Percentiles rank a stretch among this genome's conserved stretches.
phyloP scores from a whole-genome alignment of 1,140 invertebrate species.

The Protaetia brevitarsis region DNA sequence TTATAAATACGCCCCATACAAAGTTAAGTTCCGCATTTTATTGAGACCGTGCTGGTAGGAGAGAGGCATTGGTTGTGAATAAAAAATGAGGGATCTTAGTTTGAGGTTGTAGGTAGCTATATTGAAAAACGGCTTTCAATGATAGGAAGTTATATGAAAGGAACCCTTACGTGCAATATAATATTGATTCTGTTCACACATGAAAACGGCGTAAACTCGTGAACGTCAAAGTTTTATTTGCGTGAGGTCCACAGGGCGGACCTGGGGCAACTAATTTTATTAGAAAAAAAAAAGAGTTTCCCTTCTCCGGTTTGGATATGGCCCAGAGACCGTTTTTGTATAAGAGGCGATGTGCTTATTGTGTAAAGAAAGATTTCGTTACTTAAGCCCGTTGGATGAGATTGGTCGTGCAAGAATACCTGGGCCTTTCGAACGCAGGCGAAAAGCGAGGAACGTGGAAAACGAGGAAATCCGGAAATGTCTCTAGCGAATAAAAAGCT shows the following conservation, averaged over 20 bases:
- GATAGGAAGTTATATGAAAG: neutral
- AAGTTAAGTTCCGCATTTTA: too few relatives aligned
- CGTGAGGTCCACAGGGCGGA: neutral
- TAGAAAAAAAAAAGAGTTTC: slow-evolving; percentile 13
- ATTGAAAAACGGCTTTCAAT: neutral
- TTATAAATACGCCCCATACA: too few relatives aligned
- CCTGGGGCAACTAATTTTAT: slow-evolving; percentile 14
- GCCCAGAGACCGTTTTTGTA: slow-evolving; percentile 15
- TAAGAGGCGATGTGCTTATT: slow-evolving; percentile 14
- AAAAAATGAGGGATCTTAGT: too few relatives aligned
- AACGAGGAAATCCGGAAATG: slow-evolving; percentile 23
- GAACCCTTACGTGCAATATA: neutral
- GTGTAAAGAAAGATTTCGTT: slow-evolving; percentile 18
- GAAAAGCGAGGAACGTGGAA: slow-evolving; percentile 17
- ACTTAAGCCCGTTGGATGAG: slow-evolving; percentile 11
- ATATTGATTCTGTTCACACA: neutral
- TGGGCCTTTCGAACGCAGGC: neutral
- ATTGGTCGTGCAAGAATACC: slow-evolving; percentile 18
- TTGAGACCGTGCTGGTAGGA: too few relatives aligned
- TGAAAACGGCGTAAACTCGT: neutral
- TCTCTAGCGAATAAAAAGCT: slow-evolving; percentile 30
- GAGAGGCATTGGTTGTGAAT: too few relatives aligned
- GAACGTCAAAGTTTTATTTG: neutral
- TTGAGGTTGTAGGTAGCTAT: too few relatives aligned
- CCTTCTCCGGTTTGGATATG: slow-evolving; percentile 7